Evolutionary conservation across 2,113 vertebrate genomes (phyloP), one percentile per base, ranked within the genome.

Genomic region (Dicerorhinus sumatrensis): DNA sequence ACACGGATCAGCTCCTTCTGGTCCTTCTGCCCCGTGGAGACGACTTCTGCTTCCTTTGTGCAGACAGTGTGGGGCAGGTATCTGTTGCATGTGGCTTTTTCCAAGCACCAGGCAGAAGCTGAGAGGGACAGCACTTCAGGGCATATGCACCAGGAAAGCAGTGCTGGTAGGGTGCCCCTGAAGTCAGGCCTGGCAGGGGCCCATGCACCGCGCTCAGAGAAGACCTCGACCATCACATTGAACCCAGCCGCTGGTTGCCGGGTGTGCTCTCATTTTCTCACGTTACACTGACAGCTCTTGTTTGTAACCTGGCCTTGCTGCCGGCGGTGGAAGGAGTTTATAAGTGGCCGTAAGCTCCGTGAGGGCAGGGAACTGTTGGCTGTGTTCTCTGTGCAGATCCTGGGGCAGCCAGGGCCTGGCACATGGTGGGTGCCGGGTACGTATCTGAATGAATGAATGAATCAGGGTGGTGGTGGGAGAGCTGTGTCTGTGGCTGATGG

Each of bases 31-130:
- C 48, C 54, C 51, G 14, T 21, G 31, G 96, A 13, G n/a, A 80
- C 33, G 69, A 48, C 8, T 92, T 92, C 75, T 16, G 9, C 89
- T 96, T 80, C 17, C 70, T 87, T 75, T 54, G 62, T 36, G 33
- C 65, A 20, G 42, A 0, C 23, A 0, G 4, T 56, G 23, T 10
- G 3, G 42, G n/a, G 23, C 31, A 31, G 18, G 21, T 42, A 33
- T 4, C 11, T 9, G 58, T 31, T 60, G 21, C n/a, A 0, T 8
- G 62, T 93, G 87, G 60, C 21, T 23, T 46, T 73, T 9, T 0
- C 33, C n/a, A 33, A 73, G 77, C 33, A 65, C n/a, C 48, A n/a
- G 60, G 46, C 31, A 48, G n/a, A 13, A 5, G 69, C 63, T 81
- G 46, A 21, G 70, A 56, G 69, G 14, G 51, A n/a, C 39, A 17